A percentile compares a stretch with the other conserved stretches of the same genome.
phyloP scores from a whole-genome alignment of 2,888 invertebrate genomes.

The Hemistola chrysoprasaria region DNA sequence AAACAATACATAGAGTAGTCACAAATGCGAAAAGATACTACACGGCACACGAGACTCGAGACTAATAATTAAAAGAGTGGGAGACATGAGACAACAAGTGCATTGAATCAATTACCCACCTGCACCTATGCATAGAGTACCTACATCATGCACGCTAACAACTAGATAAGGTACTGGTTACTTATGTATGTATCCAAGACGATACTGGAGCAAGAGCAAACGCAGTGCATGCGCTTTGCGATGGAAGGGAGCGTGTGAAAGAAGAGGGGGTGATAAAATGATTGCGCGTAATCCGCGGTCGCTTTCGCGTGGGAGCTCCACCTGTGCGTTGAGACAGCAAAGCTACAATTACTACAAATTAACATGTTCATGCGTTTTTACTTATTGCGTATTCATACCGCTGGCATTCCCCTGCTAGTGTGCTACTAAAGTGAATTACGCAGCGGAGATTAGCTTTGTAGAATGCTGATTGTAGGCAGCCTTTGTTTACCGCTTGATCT shows the following conservation, averaged over 20 bases:
- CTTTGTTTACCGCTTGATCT: conserved; percentile 3
- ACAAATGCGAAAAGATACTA: no score
- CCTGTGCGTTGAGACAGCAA: conserved; percentile 44
- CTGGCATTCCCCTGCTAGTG: conserved; percentile 24
- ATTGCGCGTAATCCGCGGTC: conserved; percentile 32
- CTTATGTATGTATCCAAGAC: not conserved
- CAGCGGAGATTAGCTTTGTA: conserved; percentile 30
- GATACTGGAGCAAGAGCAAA: not conserved
- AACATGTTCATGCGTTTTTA: conserved; percentile 45
- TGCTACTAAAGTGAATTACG: conserved; percentile 24
- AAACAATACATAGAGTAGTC: conserved; percentile 21
- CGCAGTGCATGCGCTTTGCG: not conserved
- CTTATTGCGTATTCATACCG: conserved; percentile 42
- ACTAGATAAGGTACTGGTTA: no score
- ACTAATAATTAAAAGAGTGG: no score
- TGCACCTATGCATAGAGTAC: not conserved
- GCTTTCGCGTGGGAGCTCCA: conserved; percentile 53
- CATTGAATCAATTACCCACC: conserved; percentile 12
- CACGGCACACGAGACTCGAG: no score
- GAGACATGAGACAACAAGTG: conserved; percentile 5
- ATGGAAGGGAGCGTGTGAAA: not conserved
- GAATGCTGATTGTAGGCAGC: conserved; percentile 8
- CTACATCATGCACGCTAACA: no score
- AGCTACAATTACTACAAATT: conserved; percentile 49
- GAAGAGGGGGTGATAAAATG: not conserved